Conservation (phyloP, 2,113 vertebrate species). For the Brachyistius frenatus region DNA sequence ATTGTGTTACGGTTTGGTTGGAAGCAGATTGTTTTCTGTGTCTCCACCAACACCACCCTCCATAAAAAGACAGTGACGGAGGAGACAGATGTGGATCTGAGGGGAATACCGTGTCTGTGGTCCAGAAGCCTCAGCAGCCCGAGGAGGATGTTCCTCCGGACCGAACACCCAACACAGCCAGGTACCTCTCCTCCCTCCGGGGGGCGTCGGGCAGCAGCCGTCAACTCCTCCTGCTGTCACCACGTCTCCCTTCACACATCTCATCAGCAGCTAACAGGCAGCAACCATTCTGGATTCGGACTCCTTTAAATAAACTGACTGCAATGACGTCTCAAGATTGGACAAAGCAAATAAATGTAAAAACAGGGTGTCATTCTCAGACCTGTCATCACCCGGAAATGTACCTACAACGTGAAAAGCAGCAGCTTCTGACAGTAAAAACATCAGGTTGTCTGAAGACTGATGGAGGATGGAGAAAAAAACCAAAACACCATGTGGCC, state of each 20-base stretch:
- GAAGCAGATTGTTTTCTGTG: conserved; percentile 35
- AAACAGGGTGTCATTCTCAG: conserved; percentile 55
- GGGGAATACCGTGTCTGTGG: neutral
- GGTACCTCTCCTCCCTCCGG: conserved; percentile 53
- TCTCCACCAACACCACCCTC: neutral
- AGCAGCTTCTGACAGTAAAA: conserved; percentile 47
- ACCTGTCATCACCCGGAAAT: conserved; percentile 47
- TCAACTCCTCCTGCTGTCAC: conserved; percentile 66
- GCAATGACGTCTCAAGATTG: neutral
- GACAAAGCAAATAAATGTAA: conserved; percentile 29
- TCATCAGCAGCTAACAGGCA: conserved; percentile 53
- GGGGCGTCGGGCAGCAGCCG: conserved; percentile 46
- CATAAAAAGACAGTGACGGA: conserved; percentile 25
- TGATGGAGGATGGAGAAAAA: conserved; percentile 7
- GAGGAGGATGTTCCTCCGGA: conserved; percentile 34
- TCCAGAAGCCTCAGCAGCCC: conserved; percentile 17
- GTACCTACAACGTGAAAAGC: conserved; percentile 39
- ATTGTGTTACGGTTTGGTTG: conserved; percentile 66
- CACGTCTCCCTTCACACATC: conserved; percentile 57
- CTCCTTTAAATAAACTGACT: conserved; percentile 29
- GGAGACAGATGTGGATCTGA: neutral
- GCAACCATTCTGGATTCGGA: conserved; percentile 50
- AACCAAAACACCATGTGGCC: conserved; percentile 67
- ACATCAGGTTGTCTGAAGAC: conserved; percentile 35
- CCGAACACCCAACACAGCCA: conserved; percentile 63